Evolutionary conservation across 2,888 invertebrate species (phyloP).

Genomic region (Fabriciana adippe): DNA sequence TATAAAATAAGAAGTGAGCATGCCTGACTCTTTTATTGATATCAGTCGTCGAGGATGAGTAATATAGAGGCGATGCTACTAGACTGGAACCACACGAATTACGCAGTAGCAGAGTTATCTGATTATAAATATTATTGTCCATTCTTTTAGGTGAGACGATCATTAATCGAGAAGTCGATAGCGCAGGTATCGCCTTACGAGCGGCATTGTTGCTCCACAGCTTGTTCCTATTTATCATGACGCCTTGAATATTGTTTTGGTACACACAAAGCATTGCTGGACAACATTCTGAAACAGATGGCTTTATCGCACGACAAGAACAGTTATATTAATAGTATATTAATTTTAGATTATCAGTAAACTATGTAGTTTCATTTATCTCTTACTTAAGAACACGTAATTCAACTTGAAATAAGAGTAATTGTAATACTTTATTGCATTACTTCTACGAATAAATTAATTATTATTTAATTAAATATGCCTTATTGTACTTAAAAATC

Average conservation of each 20-base stretch:
- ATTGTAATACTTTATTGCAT: no score
- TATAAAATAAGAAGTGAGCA: constrained; percentile 57
- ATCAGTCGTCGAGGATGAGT: constrained; percentile 70
- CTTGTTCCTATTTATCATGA: constrained; percentile 81
- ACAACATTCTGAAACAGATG: constrained; percentile 57
- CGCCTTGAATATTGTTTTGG: constrained; percentile 76
- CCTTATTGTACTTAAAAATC: no score
- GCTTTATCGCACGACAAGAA: constrained; percentile 71
- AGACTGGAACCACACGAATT: constrained; percentile 78
- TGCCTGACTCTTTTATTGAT: constrained; percentile 54
- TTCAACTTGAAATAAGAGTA: no score
- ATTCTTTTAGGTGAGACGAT: constrained; percentile 80
- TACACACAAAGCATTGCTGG: constrained; percentile 63
- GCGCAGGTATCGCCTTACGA: constrained; percentile 77
- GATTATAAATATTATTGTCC: constrained; percentile 81
- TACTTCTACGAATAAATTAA: no score
- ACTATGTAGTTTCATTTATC: constrained; percentile 3
- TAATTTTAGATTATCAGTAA: constrained; percentile 55
- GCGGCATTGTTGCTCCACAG: constrained; percentile 74
- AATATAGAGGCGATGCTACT: constrained; percentile 66
- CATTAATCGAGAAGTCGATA: constrained; percentile 80
- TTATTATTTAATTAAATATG: no score
- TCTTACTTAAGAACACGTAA: not conserved
- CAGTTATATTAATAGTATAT: constrained; percentile 69
- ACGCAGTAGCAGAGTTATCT: constrained; percentile 80